phyloP scores from a whole-genome alignment of 2,888 invertebrate species.

The Drosophila anceps region DNA sequence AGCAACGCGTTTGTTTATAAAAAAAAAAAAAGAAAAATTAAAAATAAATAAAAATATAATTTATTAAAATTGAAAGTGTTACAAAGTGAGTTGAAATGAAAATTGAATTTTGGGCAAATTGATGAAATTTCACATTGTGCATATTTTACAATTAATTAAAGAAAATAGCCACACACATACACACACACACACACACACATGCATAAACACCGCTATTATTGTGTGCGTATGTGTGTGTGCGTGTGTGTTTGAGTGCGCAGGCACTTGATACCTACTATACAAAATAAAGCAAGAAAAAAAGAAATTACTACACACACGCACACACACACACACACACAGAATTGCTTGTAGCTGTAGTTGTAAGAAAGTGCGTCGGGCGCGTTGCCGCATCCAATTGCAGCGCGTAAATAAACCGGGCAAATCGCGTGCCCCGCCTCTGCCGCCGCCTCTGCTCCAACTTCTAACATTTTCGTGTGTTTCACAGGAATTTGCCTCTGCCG shows the following conservation, averaged over 20 bases:
- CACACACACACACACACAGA: slow-evolving; percentile 22
- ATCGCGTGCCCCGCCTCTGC: slow-evolving; percentile 12
- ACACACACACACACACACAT: slow-evolving; percentile 1
- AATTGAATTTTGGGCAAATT: slow-evolving; percentile 12
- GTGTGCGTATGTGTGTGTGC: slow-evolving; percentile 24
- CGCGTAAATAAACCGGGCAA: slow-evolving; percentile 76
- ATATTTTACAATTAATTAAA: slow-evolving; percentile 35
- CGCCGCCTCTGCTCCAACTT: neutral
- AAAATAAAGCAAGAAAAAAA: slow-evolving; percentile 23
- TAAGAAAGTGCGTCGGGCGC: slow-evolving; percentile 70
- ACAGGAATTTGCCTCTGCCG: slow-evolving; percentile 51
- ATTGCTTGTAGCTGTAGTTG: slow-evolving; percentile 35
- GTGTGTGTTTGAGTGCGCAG: slow-evolving; percentile 45
- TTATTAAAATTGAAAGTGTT: slow-evolving; percentile 40
- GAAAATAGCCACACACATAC: slow-evolving; percentile 13
- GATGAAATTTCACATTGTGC: slow-evolving; percentile 45
- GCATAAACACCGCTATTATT: slow-evolving; percentile 19
- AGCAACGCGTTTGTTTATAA: slow-evolving; percentile 44
- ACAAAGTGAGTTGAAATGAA: slow-evolving; percentile 25
- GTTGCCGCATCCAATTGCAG: slow-evolving; percentile 52
- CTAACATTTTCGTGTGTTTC: slow-evolving; percentile 45
- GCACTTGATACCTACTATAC: slow-evolving; percentile 63
- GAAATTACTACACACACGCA: slow-evolving; percentile 32
- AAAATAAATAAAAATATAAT: slow-evolving; percentile 6
- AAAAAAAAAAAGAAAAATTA: neutral